phyloP scores from a whole-genome alignment of 2,888 invertebrate species.

The Tortricodes alternella region DNA sequence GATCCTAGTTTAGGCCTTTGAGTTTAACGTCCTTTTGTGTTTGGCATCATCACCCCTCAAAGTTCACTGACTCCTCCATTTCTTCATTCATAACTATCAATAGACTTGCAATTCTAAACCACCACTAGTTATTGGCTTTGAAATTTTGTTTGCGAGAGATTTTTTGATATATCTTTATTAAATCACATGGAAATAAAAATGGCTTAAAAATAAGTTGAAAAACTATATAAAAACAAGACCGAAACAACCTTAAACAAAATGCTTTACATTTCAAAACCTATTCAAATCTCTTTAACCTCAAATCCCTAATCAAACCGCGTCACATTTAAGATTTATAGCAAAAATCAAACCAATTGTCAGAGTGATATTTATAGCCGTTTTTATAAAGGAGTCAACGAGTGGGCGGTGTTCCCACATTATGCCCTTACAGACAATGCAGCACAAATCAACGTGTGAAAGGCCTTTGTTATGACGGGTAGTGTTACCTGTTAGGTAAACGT shows the following conservation, averaged over 20 bases:
- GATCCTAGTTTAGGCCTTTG: no score
- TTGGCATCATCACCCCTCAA: no score
- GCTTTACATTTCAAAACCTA: neutral
- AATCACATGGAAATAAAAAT: no score
- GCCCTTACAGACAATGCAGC: conserved; percentile 22
- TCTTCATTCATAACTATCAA: no score
- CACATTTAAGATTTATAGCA: conserved; percentile 17
- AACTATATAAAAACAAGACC: neutral
- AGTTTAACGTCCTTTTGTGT: no score
- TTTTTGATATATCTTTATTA: no score
- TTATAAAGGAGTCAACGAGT: conserved; percentile 10
- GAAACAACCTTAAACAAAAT: no score
- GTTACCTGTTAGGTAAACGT: no score
- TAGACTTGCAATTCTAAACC: no score
- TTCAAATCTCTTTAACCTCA: neutral
- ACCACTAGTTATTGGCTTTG: no score
- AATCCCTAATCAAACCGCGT: conserved; percentile 10
- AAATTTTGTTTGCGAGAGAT: no score
- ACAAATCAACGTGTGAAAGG: conserved; percentile 27
- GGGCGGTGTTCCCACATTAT: conserved; percentile 29
- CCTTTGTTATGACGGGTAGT: conserved; percentile 20
- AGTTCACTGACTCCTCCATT: no score
- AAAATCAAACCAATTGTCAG: conserved; percentile 28
- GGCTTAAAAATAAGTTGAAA: neutral
- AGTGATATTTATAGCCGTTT: conserved; percentile 14